Base-by-base conservation (phyloP, 2,797 vertebrate genomes). In the Emydoidea blandingii region DNA sequence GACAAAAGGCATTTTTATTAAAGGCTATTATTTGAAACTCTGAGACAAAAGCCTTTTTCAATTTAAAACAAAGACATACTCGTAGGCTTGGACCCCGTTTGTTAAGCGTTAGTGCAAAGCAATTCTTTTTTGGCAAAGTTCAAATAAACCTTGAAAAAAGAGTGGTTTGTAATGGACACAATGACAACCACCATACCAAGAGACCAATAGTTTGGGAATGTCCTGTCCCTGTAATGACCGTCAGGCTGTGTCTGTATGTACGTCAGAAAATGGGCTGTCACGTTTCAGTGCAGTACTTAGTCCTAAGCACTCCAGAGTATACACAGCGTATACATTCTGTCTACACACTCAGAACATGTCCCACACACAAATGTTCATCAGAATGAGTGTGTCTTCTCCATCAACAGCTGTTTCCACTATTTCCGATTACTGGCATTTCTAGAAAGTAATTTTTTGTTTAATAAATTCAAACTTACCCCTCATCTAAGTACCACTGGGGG, bases 271-370 rank as follows among this genome's bases (percentile, higher is more conserved):
- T 12, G 44, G 72, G 25, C 79, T 82, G 72, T 81, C 72, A 72
- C 25, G 37, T 72, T 7, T 44, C 56, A 15, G 81, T 34, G 41
- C 31, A 12, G 27, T 50, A 47, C 31, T 34, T 9, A 8, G 23
- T 27, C 15, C 14, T 59, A 34, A n/a, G 19, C 23, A 25, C 54
- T 31, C 81, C 29, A 3, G 18, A 27, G 21, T 56, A 57, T 27
- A 65, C 47, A 5, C 1, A 59, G 44, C 15, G 5, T 31, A 74
- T 49, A 78, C 44, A 41, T 59, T 83, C 21, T 0, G 0, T 11
- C 49, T 3, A 87, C 2, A 0, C 41, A 11, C 47, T 57, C 19
- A 1, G 59, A 25, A 81, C 19, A 86, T 10, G 0, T 15, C 12
- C 79, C 9, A 29, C 0, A 1, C 74, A 72, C 37, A 83, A 56